phyloP scores from a whole-genome alignment of 2,888 invertebrate genomes.

The Drosophila acutilabella region DNA sequence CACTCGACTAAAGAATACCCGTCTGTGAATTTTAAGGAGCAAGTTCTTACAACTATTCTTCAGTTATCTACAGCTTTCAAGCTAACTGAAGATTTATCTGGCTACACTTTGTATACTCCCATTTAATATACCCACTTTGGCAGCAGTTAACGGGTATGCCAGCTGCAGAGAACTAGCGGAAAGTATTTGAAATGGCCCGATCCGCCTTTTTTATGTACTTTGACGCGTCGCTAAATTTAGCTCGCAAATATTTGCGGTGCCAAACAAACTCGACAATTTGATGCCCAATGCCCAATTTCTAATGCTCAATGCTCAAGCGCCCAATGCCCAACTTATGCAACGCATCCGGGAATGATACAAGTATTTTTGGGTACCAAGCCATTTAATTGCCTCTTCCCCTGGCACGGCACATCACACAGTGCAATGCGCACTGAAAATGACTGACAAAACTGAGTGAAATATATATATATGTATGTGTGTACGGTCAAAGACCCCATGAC shows the following conservation, averaged over 20 bases:
- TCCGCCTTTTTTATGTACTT: slow-evolving; percentile 67
- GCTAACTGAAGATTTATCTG: too few species aligned
- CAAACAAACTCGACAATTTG: slow-evolving; percentile 43
- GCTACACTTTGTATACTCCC: too few species aligned
- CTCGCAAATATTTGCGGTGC: slow-evolving; percentile 71
- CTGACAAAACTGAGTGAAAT: neutral
- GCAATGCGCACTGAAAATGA: slow-evolving; percentile 10
- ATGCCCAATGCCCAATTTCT: slow-evolving; percentile 37
- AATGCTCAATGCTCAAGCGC: slow-evolving; percentile 44
- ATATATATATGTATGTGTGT: slow-evolving; percentile 12
- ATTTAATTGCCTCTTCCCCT: slow-evolving; percentile 62
- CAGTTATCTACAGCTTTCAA: too few species aligned
- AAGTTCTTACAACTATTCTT: too few species aligned
- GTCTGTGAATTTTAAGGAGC: neutral
- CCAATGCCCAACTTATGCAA: slow-evolving; percentile 69
- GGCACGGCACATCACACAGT: neutral
- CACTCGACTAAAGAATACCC: neutral
- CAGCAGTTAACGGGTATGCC: neutral
- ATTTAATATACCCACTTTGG: neutral
- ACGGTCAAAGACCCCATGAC: slow-evolving; percentile 84
- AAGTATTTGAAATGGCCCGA: slow-evolving; percentile 55
- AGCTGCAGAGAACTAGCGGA: slow-evolving; percentile 37
- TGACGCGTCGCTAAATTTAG: slow-evolving; percentile 78
- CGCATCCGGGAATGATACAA: slow-evolving; percentile 65
- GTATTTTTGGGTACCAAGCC: slow-evolving; percentile 44